Conservation (phyloP, 2,797 vertebrate species). For the Chromobotia macracanthus region DNA sequence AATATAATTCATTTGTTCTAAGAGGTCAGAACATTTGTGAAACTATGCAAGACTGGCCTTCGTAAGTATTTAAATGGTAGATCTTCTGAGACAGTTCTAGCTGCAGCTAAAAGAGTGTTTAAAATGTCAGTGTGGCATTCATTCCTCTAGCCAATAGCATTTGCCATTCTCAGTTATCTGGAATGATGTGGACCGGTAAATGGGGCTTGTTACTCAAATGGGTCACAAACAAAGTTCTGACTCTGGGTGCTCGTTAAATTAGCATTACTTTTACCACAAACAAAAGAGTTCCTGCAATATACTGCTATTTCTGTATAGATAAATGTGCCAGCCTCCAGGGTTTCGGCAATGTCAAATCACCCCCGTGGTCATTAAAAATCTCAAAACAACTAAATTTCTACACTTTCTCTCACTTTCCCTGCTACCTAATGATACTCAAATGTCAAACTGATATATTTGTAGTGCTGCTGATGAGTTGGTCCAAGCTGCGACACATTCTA, state of each 20-base stretch:
- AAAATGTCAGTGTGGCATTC: slow-evolving; percentile 48
- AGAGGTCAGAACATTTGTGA: not conserved
- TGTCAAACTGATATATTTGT: slow-evolving; percentile 54
- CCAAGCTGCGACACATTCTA: slow-evolving; percentile 25
- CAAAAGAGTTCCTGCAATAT: slow-evolving; percentile 20
- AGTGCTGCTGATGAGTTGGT: slow-evolving; percentile 24
- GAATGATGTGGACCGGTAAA: slow-evolving; percentile 28
- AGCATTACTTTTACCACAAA: slow-evolving; percentile 36
- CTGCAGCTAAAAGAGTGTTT: slow-evolving; percentile 37
- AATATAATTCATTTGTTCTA: not conserved
- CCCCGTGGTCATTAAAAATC: slow-evolving; percentile 49
- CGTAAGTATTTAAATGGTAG: slow-evolving; percentile 49
- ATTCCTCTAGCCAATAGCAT: slow-evolving; percentile 40
- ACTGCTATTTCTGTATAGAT: slow-evolving; percentile 24
- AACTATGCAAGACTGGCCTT: slow-evolving; percentile 6
- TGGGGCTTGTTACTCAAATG: slow-evolving; percentile 37
- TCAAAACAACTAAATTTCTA: slow-evolving; percentile 37
- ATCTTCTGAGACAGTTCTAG: slow-evolving; percentile 38
- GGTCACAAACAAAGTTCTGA: slow-evolving; percentile 33
- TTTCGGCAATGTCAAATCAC: slow-evolving; percentile 35
- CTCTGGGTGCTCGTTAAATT: slow-evolving; percentile 40
- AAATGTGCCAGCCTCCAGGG: slow-evolving; percentile 33
- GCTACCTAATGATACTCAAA: slow-evolving; percentile 55
- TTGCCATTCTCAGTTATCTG: slow-evolving; percentile 35
- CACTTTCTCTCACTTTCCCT: slow-evolving; percentile 22